Evolutionary conservation across 1,140 invertebrate species (phyloP).

Genomic region (Galendromus occidentalis): DNA sequence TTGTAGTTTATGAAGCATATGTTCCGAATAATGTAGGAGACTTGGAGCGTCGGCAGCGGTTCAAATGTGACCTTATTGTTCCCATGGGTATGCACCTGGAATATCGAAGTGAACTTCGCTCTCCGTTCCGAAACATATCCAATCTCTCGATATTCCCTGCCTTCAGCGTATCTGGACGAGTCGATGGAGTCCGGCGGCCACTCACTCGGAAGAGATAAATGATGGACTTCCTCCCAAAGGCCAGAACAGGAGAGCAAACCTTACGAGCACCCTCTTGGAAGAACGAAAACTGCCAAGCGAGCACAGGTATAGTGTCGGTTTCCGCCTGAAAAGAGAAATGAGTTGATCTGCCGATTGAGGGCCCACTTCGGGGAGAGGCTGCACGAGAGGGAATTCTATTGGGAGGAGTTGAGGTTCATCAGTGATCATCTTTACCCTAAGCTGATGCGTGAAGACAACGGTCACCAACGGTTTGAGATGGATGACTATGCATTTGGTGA

Average conservation of each 20-base stretch:
- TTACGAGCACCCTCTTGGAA: slow-evolving; percentile 49
- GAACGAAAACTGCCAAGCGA: slow-evolving; percentile 77
- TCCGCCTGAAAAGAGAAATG: slow-evolving; percentile 24
- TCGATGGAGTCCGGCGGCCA: too few relatives aligned
- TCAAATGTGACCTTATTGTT: slow-evolving; percentile 36
- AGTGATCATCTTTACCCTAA: slow-evolving; percentile 31
- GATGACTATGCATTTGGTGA: slow-evolving; percentile 47
- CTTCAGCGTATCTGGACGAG: too few relatives aligned
- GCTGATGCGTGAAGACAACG: slow-evolving; percentile 42
- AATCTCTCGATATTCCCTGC: too few relatives aligned
- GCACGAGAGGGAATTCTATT: too few relatives aligned
- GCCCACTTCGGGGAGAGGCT: too few relatives aligned
- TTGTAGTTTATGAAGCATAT: slow-evolving; percentile 19
- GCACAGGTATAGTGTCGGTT: slow-evolving; percentile 44
- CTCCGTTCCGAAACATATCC: too few relatives aligned
- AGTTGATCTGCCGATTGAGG: not conserved
- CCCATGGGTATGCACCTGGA: slow-evolving; percentile 27
- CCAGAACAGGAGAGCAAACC: slow-evolving; percentile 61
- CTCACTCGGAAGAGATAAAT: slow-evolving; percentile 61
- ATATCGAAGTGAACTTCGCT: slow-evolving; percentile 11
- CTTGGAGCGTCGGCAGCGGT: slow-evolving; percentile 43
- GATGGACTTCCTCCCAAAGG: slow-evolving; percentile 54
- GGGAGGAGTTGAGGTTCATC: too few relatives aligned
- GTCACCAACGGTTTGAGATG: slow-evolving; percentile 51
- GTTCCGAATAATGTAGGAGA: slow-evolving; percentile 44